Conservation (phyloP, 1,140 invertebrate species). For the Lucilia sericata region DNA sequence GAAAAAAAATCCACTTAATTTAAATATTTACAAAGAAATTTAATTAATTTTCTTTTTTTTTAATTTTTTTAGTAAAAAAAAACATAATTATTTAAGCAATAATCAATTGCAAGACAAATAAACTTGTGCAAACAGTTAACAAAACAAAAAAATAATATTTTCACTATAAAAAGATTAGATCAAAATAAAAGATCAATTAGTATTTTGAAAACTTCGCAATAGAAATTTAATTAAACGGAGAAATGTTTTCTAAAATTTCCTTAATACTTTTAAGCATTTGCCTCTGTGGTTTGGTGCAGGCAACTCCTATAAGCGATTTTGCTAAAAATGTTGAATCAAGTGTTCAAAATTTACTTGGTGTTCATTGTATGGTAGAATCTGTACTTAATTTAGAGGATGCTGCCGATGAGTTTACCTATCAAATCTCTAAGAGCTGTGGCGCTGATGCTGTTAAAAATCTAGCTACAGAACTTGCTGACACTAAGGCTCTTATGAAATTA, state of each 20-base stretch:
- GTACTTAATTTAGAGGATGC: neutral
- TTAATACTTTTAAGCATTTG: neutral
- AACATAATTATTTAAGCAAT: neutral
- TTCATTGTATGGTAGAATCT: neutral
- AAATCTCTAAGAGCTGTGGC: neutral
- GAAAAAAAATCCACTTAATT: too few relatives aligned
- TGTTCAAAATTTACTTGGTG: neutral
- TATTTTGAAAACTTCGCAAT: neutral
- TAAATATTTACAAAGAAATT: neutral
- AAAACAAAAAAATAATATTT: neutral
- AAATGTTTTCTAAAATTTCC: slow-evolving; percentile 4
- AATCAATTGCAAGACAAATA: neutral
- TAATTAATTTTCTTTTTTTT: neutral
- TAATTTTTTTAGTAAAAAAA: neutral
- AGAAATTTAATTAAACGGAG: neutral
- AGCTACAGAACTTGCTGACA: neutral
- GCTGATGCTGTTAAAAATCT: neutral
- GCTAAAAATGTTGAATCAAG: neutral
- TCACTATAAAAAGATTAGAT: neutral
- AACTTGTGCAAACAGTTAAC: too few relatives aligned
- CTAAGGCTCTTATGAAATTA: neutral
- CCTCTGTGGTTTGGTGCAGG: neutral
- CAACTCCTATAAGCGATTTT: neutral
- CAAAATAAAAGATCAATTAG: neutral
- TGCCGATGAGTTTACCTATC: neutral